Base-by-base conservation (phyloP, 2,797 vertebrate genomes). In the Buceros bicornis region DNA sequence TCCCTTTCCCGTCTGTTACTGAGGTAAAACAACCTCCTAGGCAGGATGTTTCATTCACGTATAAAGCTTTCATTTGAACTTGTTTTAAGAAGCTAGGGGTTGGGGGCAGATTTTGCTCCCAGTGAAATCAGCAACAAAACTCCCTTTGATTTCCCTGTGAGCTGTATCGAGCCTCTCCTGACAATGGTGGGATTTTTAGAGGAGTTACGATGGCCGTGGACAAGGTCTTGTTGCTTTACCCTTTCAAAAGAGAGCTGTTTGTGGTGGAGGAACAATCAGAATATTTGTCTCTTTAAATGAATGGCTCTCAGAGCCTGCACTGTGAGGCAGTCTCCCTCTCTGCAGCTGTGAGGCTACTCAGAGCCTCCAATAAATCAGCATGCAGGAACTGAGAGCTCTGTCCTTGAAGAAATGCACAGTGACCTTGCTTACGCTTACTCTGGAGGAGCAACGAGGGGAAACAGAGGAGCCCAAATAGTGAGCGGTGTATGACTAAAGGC, bases 341-440 rank as follows among this genome's bases (percentile, higher is more conserved):
- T 31, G 93, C 82, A 87, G 89, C 84, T 67, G 95, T 31, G 82
- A 93, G 89, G 71, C 95, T 88, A 90, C 79, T 86, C 78, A 4
- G 71, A 95, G 93, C 74, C 87, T 95, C 95, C 93, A 81, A 74
- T 96, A 96, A 95, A 97, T 97, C 97, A 94, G 97, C 96, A 94
- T 89, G 95, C 96, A 76, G 96, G 94, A 89, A 58, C 90, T 3
- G 93, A 79, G 84, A 87, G 88, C 94, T 85, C 94, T 90, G 98
- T 98, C 98, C 98, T 98, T 98, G 98, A 97, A 95, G 94, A 90
- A 96, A 97, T 96, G 97, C 98, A 97, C 84, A 69, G 77, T 98
- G 99, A 99, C 99, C 99, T 99, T 99, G 98, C 97, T 96, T 94
- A n/a, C 93, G 98, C 93, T 93, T 88, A 61, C 97, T 94, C 94